Conservation (phyloP, 2,888 invertebrate species). For the Pheosia gnoma region DNA sequence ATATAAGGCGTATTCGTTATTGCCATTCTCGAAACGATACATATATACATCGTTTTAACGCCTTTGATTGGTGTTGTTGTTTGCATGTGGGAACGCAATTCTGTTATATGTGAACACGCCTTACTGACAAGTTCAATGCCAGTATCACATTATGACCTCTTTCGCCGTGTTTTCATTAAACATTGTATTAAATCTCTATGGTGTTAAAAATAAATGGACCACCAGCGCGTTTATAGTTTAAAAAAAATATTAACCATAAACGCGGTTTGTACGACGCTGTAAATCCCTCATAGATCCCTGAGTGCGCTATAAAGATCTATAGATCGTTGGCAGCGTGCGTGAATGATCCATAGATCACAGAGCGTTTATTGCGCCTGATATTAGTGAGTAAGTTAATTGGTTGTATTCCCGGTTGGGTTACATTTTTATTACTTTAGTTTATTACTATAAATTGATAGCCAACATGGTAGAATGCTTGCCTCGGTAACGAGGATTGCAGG, state of each 20-base stretch:
- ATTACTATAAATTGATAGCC: not conserved
- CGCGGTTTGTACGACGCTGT: slow-evolving; percentile 42
- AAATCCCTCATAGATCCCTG: slow-evolving; percentile 57
- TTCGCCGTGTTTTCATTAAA: slow-evolving; percentile 33
- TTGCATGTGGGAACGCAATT: too few relatives aligned
- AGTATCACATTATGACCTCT: slow-evolving; percentile 47
- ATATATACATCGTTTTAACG: too few relatives aligned
- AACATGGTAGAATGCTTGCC: too few relatives aligned
- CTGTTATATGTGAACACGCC: not conserved
- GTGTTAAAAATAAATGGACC: slow-evolving; percentile 52
- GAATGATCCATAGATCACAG: slow-evolving; percentile 58
- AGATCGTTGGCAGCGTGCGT: slow-evolving; percentile 44
- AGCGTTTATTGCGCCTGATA: slow-evolving; percentile 41
- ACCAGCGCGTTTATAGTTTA: slow-evolving; percentile 51
- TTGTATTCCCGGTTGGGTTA: slow-evolving; percentile 5
- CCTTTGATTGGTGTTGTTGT: too few relatives aligned
- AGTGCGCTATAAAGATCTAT: slow-evolving; percentile 54
- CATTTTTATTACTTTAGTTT: slow-evolving; percentile 14
- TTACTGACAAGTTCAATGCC: slow-evolving; percentile 23
- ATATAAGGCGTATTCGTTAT: not conserved
- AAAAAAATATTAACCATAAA: slow-evolving; percentile 58
- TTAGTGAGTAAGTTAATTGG: slow-evolving; percentile 28
- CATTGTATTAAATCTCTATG: slow-evolving; percentile 27
- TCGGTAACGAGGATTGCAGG: too few relatives aligned
- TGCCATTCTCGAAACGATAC: too few relatives aligned